Evolutionary conservation across 2,113 vertebrate species (phyloP), one percentile per base, ranked within the genome.

Genomic region (Bombycilla garrulus): DNA sequence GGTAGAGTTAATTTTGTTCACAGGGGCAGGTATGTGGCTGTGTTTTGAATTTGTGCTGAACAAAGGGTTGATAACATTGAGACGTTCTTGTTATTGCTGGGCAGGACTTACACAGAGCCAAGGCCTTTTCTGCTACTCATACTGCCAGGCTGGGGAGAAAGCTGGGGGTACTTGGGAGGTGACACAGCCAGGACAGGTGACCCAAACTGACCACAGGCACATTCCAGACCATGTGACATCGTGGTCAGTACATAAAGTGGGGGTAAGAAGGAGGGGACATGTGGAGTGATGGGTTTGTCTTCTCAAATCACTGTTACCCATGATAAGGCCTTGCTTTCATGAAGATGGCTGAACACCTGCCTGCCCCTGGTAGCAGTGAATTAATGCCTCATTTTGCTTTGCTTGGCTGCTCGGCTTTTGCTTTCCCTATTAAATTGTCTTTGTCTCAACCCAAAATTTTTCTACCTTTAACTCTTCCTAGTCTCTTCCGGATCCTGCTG

Each of bases 111-210:
- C 21, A 36, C 17, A 44, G 14, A 42, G 5, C 36, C 38, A 51
- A 19, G 14, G 21, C 2, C 33, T 69, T 53, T 60, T 19, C 22
- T 69, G 22, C 15, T 28, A 19, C 5, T 44, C 0, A 0, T 33
- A 22, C 11, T 28, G 53, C 26, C 15, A 19, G 0, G 0, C 5
- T 45, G 22, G 33, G 31, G 36, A 76, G 44, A 3, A 3, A 31
- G 7, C 44, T 44, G 22, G 36, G 22, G 14, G 11, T 44, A 4
- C 8, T 2, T 44, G 44, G 44, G 25, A 51, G 7, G 26, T 28
- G 38, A 60, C 22, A 36, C 14, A 69, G 62, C 31, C 0, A 0
- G 50, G 4, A 25, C 42, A 60, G 26, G 12, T 33, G 54, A 12
- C 4, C 28, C 54, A 2, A 77, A 45, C 7, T 45, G 62, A 53